Evolutionary conservation across 1,140 invertebrate genomes (phyloP).

Genomic region (Platyscapa corneri): DNA sequence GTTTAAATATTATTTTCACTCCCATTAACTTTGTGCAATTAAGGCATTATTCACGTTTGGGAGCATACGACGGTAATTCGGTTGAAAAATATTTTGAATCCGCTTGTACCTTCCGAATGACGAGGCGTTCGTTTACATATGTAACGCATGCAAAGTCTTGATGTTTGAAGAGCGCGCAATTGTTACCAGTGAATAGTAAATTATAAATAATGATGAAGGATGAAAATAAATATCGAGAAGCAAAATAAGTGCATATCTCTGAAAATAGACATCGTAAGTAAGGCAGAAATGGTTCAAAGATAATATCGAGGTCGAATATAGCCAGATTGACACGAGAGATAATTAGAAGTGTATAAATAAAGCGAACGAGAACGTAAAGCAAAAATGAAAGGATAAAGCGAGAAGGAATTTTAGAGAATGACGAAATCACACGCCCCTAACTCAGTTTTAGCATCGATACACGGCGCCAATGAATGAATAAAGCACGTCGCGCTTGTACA

Average conservation of each 20-base stretch:
- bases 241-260: not conserved
- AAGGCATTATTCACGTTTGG: too few species aligned
- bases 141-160: too few species aligned
- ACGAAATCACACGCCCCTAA: slow-evolving; percentile 35
- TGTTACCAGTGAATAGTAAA: not conserved
- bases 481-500: slow-evolving; percentile 34
- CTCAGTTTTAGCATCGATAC: slow-evolving; percentile 48
- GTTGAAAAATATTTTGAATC: too few species aligned
- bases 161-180: too few species aligned
- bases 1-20: too few species aligned
- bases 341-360: slow-evolving; percentile 40
- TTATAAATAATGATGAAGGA: not conserved
- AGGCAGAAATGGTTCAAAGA: not conserved
- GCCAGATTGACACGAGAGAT: not conserved
- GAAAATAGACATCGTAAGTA: not conserved
- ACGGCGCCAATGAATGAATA: slow-evolving; percentile 41
- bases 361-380: slow-evolving; percentile 22
- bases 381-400: slow-evolving; percentile 24
- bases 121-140: too few species aligned
- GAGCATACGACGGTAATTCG: too few species aligned
- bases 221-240: not conserved
- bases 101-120: too few species aligned
- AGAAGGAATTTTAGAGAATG: slow-evolving; percentile 39
- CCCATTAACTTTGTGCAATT: too few species aligned
- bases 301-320: not conserved